phyloP scores from a whole-genome alignment of 2,888 invertebrate genomes.

The Lepidochitona cinerea region DNA sequence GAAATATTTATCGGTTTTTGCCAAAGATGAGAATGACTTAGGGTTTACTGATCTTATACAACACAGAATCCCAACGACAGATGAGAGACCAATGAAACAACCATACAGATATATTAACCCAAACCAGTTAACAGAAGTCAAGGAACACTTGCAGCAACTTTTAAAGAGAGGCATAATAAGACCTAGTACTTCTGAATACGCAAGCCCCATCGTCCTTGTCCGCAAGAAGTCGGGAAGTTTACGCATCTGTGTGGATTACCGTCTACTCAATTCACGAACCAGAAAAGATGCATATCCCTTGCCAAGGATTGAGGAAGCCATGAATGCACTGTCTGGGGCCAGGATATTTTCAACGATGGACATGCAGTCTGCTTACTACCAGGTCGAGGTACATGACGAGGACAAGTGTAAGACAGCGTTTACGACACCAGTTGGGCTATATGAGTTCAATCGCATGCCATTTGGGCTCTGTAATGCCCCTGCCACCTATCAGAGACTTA shows the following conservation, averaged over 20 bases:
- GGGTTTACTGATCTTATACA: neutral
- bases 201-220: slow-evolving; percentile 1
- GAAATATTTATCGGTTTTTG: too few species aligned
- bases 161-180: neutral
- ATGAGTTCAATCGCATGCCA: slow-evolving; percentile 20
- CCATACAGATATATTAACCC: neutral
- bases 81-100: neutral
- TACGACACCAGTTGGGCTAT: slow-evolving; percentile 13
- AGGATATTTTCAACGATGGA: slow-evolving; percentile 9
- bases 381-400: neutral
- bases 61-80: neutral
- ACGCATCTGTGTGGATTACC: slow-evolving; percentile 6
- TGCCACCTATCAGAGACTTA: slow-evolving; percentile 21
- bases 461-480: slow-evolving; percentile 20
- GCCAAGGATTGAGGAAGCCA: slow-evolving; percentile 5
- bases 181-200: neutral
- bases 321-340: slow-evolving; percentile 7
- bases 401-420: slow-evolving; percentile 16
- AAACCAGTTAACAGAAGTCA: slow-evolving; percentile 1
- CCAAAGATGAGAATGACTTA: too few species aligned
- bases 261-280: neutral
- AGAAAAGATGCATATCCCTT: slow-evolving; percentile 10
- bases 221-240: slow-evolving; percentile 3
- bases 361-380: slow-evolving; percentile 9
- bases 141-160: neutral